Conservation (phyloP, 2,888 invertebrate genomes). For the Phengaris arion region DNA sequence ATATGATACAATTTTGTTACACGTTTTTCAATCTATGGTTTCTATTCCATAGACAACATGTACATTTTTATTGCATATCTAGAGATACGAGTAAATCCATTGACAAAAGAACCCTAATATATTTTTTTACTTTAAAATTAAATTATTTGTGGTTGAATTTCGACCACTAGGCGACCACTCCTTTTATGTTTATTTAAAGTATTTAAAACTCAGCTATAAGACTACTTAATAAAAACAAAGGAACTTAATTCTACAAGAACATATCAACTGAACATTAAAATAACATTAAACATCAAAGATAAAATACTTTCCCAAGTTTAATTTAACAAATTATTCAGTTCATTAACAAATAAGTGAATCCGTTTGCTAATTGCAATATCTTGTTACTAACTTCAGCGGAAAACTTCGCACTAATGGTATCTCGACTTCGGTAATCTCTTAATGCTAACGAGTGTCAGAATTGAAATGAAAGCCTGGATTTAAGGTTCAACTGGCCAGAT, state of each 20-base stretch:
- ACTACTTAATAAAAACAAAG: no score
- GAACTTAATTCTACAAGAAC: neutral
- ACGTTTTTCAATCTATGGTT: no score
- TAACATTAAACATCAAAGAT: neutral
- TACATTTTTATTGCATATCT: no score
- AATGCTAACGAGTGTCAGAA: neutral
- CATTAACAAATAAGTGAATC: constrained; percentile 17
- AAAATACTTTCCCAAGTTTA: neutral
- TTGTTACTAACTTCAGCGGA: constrained; percentile 9
- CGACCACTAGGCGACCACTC: no score
- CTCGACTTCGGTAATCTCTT: constrained; percentile 14
- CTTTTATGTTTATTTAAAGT: no score
- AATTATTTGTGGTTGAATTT: no score
- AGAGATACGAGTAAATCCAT: no score
- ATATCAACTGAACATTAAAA: neutral
- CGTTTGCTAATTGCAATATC: constrained; percentile 25
- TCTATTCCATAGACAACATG: no score
- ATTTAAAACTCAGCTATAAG: no score
- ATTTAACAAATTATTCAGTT: constrained; percentile 7
- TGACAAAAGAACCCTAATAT: no score
- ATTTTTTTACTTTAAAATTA: no score
- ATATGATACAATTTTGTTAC: no score
- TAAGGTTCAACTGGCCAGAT: neutral
- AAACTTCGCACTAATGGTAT: constrained; percentile 16
- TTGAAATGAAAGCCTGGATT: neutral